Percentiles rank a stretch among this genome's conserved stretches.
These are phyloP conservation scores for Holotrichia oblita DNA, from an alignment of 1,140 invertebrate genomes.

Conservation along the genomic window DNA sequence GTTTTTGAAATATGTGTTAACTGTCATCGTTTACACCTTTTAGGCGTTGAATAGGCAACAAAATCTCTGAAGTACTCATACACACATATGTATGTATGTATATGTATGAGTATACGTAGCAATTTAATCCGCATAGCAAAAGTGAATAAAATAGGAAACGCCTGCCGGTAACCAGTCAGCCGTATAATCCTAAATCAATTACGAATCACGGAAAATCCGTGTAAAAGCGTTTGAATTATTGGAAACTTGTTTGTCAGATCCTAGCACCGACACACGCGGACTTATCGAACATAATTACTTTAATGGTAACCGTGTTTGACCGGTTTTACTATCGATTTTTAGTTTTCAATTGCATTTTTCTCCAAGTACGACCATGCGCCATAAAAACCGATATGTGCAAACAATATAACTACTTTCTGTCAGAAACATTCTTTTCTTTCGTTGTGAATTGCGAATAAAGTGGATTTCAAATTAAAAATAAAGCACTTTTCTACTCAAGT, in stretches of 20 bases:
- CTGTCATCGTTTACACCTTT: not conserved
- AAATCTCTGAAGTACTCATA: not conserved
- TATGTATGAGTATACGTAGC: too few relatives aligned
- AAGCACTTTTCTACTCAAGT: too few relatives aligned
- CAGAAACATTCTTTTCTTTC: too few relatives aligned
- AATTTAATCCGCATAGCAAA: not conserved
- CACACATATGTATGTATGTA: too few relatives aligned
- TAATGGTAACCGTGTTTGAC: not conserved
- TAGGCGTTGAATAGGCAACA: not conserved
- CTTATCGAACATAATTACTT: constrained; percentile 3
- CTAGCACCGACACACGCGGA: not conserved
- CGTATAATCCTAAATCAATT: constrained; percentile 13
- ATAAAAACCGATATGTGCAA: too few relatives aligned
- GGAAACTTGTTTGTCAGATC: not conserved
- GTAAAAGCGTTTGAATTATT: constrained; percentile 17
- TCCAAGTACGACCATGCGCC: too few relatives aligned
- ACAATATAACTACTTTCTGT: too few relatives aligned
- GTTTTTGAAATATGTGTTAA: too few relatives aligned
- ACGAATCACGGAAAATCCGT: constrained; percentile 15
- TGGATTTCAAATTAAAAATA: too few relatives aligned
- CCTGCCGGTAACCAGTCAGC: not conserved
- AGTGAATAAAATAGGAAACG: constrained; percentile 13
- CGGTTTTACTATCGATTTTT: not conserved
- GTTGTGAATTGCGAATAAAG: too few relatives aligned
- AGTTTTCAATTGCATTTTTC: not conserved